These are phyloP conservation scores for Cistogaster globosa DNA, from an alignment of 2,888 invertebrate species.

Conservation along the genomic window DNA sequence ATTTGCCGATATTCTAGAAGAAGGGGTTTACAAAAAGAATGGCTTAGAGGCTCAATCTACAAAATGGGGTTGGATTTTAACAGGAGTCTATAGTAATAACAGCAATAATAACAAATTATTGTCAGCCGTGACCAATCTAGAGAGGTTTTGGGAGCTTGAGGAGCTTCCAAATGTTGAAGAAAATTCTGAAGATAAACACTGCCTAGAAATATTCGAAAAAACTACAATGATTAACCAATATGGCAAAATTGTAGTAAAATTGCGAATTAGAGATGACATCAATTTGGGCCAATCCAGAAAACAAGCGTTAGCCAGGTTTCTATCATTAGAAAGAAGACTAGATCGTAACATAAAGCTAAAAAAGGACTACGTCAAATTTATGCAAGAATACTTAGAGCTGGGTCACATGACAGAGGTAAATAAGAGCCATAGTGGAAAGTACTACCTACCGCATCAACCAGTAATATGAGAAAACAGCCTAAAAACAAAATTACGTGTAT, in stretches of 20 bases:
- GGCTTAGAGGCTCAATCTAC: constrained; percentile 42
- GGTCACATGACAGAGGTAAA: too few relatives aligned
- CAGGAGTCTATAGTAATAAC: constrained; percentile 1
- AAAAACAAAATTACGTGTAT: constrained; percentile 39
- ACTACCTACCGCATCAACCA: constrained; percentile 18
- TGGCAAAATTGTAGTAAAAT: not conserved
- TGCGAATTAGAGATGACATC: not conserved
- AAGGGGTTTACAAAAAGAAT: not conserved
- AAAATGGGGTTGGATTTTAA: constrained; percentile 51
- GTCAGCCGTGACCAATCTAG: not conserved
- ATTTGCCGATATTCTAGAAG: not conserved
- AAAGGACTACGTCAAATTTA: too few relatives aligned
- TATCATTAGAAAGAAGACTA: not conserved
- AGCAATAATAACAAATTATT: not conserved
- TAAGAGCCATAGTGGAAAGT: too few relatives aligned
- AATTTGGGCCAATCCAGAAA: not conserved
- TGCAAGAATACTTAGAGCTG: too few relatives aligned
- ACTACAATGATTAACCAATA: not conserved
- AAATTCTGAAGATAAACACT: too few relatives aligned
- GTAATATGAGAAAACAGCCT: constrained; percentile 31
- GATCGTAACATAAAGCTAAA: not conserved
- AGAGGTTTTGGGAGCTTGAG: constrained; percentile 25
- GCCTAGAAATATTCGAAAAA: not conserved
- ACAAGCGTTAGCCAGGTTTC: not conserved
- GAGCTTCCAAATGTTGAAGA: not conserved